Evolutionary conservation across 2,797 vertebrate species (phyloP).

Genomic region (Cuniculus paca): DNA sequence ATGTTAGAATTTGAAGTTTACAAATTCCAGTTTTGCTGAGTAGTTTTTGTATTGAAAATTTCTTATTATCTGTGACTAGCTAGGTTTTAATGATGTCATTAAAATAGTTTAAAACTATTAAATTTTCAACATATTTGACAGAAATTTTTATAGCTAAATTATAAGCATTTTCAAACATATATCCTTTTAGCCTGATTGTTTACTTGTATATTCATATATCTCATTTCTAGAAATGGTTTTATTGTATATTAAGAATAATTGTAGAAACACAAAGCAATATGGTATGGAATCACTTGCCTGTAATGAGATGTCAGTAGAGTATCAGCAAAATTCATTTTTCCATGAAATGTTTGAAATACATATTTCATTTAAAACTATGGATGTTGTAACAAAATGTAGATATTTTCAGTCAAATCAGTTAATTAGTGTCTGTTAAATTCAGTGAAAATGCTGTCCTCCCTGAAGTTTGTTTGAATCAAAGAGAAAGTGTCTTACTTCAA

Average conservation of each 20-base stretch:
- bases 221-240: not conserved
- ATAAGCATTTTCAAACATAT: not conserved
- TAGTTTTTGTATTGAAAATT: constrained; percentile 7
- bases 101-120: not conserved
- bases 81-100: not conserved
- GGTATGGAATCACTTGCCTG: not conserved
- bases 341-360: constrained; percentile 60
- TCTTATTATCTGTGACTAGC: not conserved
- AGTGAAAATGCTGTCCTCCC: not conserved
- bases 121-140: not conserved
- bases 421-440: constrained; percentile 55
- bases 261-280: not conserved
- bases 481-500: not conserved
- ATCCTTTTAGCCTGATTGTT: not conserved
- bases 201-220: not conserved
- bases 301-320: not conserved
- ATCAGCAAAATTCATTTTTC: constrained; percentile 3
- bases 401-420: constrained; percentile 61
- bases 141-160: constrained; percentile 11
- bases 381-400: constrained; percentile 39
- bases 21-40: not conserved
- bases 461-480: not conserved
- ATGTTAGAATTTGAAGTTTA: not conserved
- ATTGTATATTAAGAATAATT: not conserved
- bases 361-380: constrained; percentile 44